A percentile compares a stretch with the other conserved stretches of the same genome.
Conservation (phyloP, 2,888 invertebrate genomes). For the Euplexia lucipara region DNA sequence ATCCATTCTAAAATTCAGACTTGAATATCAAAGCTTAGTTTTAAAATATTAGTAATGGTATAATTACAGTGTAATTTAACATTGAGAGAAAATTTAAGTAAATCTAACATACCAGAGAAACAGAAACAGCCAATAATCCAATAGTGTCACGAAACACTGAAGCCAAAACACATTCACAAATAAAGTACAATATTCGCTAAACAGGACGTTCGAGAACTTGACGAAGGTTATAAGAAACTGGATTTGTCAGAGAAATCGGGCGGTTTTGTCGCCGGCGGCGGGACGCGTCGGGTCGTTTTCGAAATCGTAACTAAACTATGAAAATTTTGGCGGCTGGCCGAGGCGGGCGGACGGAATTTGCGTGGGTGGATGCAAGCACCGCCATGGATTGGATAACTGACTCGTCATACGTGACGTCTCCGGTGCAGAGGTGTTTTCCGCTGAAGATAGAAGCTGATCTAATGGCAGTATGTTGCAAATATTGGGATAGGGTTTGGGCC, state of each 20-base stretch:
- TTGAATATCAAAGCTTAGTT: constrained; percentile 10
- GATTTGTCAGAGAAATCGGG: constrained; percentile 85
- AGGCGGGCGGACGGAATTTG: constrained; percentile 87
- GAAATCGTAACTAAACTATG: constrained; percentile 91
- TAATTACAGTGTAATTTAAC: not conserved
- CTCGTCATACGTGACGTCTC: constrained; percentile 85
- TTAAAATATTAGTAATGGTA: not conserved
- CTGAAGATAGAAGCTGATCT: constrained; percentile 86
- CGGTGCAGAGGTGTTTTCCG: constrained; percentile 90
- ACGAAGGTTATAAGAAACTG: constrained; percentile 82
- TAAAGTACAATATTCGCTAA: constrained; percentile 66
- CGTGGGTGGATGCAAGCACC: constrained; percentile 84
- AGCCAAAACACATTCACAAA: constrained; percentile 81
- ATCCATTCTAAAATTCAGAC: constrained; percentile 20
- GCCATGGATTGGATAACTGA: constrained; percentile 83
- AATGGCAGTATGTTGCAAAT: constrained; percentile 69
- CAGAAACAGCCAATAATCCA: constrained; percentile 79
- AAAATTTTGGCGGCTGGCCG: constrained; percentile 88
- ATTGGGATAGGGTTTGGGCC: constrained; percentile 67
- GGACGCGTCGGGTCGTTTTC: constrained; percentile 91
- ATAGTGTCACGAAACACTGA: constrained; percentile 76
- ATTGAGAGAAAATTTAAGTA: constrained; percentile 18
- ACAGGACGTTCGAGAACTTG: constrained; percentile 81
- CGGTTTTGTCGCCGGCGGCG: constrained; percentile 88
- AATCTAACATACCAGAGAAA: constrained; percentile 72